Evolutionary conservation across 2,888 invertebrate species (phyloP).

Genomic region (Scrobipalpa atriplicella): DNA sequence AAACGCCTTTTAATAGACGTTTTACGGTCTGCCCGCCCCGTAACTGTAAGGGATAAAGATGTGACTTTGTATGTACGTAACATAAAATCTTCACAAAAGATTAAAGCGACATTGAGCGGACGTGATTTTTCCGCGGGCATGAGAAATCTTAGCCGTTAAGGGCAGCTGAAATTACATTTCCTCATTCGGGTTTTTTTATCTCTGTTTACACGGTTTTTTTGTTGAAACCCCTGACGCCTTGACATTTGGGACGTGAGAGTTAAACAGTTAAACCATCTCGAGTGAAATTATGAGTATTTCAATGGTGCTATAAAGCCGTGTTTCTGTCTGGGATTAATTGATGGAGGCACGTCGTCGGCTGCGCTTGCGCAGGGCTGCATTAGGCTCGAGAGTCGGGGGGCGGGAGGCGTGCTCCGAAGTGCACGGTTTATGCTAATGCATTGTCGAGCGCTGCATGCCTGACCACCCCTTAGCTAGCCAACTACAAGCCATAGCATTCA

Average conservation of each 20-base stretch:
- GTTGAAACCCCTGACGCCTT: background rate
- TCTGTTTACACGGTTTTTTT: conserved; percentile 21
- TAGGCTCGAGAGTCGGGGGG: conserved; percentile 38
- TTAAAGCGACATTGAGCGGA: conserved; percentile 55
- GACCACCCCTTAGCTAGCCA: conserved; percentile 59
- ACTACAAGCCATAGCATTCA: conserved; percentile 44
- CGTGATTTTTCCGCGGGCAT: conserved; percentile 50
- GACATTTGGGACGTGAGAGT: conserved; percentile 21
- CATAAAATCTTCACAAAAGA: conserved; percentile 44
- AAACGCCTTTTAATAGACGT: too few species aligned
- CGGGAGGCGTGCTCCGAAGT: conserved; percentile 52
- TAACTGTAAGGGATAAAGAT: too few species aligned
- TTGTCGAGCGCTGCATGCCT: conserved; percentile 44
- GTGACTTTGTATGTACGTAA: too few species aligned
- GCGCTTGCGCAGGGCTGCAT: background rate
- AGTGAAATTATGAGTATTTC: conserved; percentile 19
- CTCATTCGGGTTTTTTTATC: conserved; percentile 40
- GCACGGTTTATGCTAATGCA: conserved; percentile 74
- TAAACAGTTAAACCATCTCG: conserved; percentile 4
- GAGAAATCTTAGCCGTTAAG: conserved; percentile 41
- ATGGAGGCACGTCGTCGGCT: conserved; percentile 20
- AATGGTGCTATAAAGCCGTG: conserved; percentile 2
- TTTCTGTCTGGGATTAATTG: conserved; percentile 18
- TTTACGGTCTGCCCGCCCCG: too few species aligned
- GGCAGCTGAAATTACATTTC: conserved; percentile 41